Base-by-base conservation (phyloP, 2,888 invertebrate species). In the Suillia variegata region DNA sequence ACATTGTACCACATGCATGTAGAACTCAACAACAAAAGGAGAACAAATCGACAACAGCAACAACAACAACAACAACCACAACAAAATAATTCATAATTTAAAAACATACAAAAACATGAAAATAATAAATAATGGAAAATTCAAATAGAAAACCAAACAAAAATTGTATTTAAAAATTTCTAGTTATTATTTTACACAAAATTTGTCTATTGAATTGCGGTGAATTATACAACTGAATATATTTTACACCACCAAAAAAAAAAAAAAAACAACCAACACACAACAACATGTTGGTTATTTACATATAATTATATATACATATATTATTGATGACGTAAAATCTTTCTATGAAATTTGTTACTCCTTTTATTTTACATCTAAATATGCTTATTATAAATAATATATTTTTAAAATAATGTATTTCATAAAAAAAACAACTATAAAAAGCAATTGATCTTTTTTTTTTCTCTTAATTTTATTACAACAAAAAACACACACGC, bases 91-190 rank as follows among this genome's bases (percentile, higher is more conserved):
- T 50, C 20, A 50, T 12, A 20, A n/a, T 17, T 26, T 31, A 50
- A 50, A 20, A 21, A 20, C 21, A 48, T 21, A 48, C 18, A 48
- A 20, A 48, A 6, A 22, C 48, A 48, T 31, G n/a, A 31, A 15
- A 51, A 51, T n/a, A 50, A 26, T 21, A 33, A 31, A 21, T 13
- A 17, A 20, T 20, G 12, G 67, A 57, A 65, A 64, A 71, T 72
- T 62, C 62, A 61, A 65, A 71, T 62, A 52, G 34, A 47, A 49
- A 22, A 49, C n/a, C 18, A 33, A 33, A n/a, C 13, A 51, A 31
- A 51, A 10, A 31, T 33, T 8, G 8, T 24, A 15, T 52, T 15
- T 33, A 33, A 20, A 20, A 52, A 72, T 69, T 71, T 26, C 10
- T 26, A 26, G n/a, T n/a, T n/a, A n/a, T n/a, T 12, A 10, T 21